Evolutionary conservation across 2,113 vertebrate genomes (phyloP).

Genomic region (Apodemus speciosus): DNA sequence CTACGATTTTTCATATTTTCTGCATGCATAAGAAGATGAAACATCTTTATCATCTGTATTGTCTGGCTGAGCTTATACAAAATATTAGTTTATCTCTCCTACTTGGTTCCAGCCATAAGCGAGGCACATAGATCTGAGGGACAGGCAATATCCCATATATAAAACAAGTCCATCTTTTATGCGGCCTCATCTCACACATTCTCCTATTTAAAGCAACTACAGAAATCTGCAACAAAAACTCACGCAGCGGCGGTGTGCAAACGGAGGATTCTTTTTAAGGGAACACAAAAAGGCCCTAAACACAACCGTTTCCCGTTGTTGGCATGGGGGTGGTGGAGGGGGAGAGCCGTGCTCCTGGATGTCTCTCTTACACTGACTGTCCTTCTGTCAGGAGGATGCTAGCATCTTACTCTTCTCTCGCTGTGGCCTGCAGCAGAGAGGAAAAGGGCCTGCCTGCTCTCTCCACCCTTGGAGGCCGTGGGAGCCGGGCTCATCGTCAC

Average conservation of each 20-base stretch:
- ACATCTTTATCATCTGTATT: conserved; percentile 99
- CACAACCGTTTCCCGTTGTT: too few species aligned
- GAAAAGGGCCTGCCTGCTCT: background rate
- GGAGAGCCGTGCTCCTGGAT: background rate
- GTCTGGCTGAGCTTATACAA: conserved; percentile 99
- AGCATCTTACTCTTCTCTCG: conserved; percentile 6
- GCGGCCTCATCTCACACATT: conserved; percentile 88
- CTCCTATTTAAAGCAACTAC: conserved; percentile 79
- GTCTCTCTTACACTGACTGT: background rate
- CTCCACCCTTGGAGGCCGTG: background rate
- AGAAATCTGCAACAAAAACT: background rate
- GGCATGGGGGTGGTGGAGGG: background rate
- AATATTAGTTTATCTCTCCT: conserved; percentile 99
- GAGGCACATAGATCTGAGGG: conserved; percentile 96
- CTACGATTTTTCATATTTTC: conserved; percentile 99
- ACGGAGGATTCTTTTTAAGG: conserved; percentile 24
- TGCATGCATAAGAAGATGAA: conserved; percentile 99
- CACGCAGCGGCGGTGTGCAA: conserved; percentile 49
- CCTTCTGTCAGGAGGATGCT: background rate
- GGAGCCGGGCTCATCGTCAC: background rate
- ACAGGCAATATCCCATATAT: conserved; percentile 95
- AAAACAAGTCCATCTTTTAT: conserved; percentile 97
- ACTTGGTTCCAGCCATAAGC: conserved; percentile 97
- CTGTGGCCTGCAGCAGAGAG: background rate
- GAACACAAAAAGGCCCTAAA: background rate